Evolutionary conservation across 2,797 vertebrate species (phyloP).

Genomic region (Eulemur mongoz): DNA sequence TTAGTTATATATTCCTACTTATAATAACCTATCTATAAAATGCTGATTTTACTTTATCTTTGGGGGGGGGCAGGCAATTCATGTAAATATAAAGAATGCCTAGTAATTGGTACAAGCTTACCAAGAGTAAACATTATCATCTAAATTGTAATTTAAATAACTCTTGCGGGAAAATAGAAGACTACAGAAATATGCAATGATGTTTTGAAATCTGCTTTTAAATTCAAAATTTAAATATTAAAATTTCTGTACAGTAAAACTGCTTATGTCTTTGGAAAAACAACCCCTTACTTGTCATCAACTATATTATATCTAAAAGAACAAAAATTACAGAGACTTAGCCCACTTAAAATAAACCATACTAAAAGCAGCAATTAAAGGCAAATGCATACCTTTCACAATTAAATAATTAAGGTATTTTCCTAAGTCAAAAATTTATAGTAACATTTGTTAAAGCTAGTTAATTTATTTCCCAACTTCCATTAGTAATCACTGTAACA

Average conservation of each 20-base stretch:
- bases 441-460: slow-evolving; percentile 68
- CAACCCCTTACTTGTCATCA: slow-evolving; percentile 97
- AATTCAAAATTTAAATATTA: slow-evolving; percentile 75
- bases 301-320: slow-evolving; percentile 95
- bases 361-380: slow-evolving; percentile 83
- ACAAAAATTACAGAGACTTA: slow-evolving; percentile 91
- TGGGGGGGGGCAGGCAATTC: neutral
- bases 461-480: slow-evolving; percentile 71
- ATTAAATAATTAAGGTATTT: slow-evolving; percentile 66
- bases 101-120: neutral
- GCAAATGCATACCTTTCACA: slow-evolving; percentile 76
- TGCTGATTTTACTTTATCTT: slow-evolving; percentile 29
- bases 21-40: neutral
- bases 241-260: slow-evolving; percentile 69
- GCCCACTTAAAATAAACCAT: slow-evolving; percentile 90
- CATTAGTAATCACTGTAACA: slow-evolving; percentile 60
- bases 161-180: neutral
- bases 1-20: neutral
- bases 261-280: slow-evolving; percentile 82
- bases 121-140: neutral
- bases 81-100: slow-evolving; percentile 1
- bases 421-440: slow-evolving; percentile 67
- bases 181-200: neutral
- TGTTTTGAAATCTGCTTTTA: slow-evolving; percentile 49
- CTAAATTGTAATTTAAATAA: slow-evolving; percentile 23